A percentile compares a stretch with the other conserved stretches of the same genome.
Evolutionary conservation across 2,797 vertebrate species (phyloP).

Genomic region (Notamacropus eugenii): DNA sequence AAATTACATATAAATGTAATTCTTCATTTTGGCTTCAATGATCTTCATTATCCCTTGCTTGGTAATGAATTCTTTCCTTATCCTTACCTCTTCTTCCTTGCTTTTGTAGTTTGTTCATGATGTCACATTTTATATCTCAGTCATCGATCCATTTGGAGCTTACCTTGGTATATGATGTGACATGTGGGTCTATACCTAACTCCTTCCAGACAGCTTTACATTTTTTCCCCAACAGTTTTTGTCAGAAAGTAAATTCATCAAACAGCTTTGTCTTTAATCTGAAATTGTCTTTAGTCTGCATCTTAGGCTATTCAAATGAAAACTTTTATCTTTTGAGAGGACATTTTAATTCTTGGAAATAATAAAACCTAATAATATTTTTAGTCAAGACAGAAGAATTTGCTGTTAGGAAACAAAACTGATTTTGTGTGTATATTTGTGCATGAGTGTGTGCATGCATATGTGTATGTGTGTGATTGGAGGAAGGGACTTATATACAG

Average conservation of each 20-base stretch:
- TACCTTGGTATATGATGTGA: background rate
- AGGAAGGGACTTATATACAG: background rate
- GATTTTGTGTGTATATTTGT: background rate
- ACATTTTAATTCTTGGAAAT: background rate
- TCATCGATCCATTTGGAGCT: background rate
- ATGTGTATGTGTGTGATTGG: background rate
- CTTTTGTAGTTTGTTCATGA: background rate
- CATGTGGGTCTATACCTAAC: background rate
- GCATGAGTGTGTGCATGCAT: background rate
- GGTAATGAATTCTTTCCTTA: background rate
- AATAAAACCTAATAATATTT: background rate
- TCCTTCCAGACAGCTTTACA: background rate
- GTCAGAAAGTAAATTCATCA: background rate
- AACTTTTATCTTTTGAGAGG: background rate
- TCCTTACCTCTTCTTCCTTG: background rate
- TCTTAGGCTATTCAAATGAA: background rate
- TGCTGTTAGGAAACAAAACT: background rate
- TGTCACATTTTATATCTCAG: background rate
- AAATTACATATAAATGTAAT: background rate
- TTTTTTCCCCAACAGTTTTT: background rate
- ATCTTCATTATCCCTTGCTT: background rate
- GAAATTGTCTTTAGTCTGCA: background rate
- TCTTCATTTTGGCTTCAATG: background rate
- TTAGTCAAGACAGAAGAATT: background rate
- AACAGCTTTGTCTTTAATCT: background rate